phyloP scores from a whole-genome alignment of 2,888 invertebrate genomes.

The Troides helena region DNA sequence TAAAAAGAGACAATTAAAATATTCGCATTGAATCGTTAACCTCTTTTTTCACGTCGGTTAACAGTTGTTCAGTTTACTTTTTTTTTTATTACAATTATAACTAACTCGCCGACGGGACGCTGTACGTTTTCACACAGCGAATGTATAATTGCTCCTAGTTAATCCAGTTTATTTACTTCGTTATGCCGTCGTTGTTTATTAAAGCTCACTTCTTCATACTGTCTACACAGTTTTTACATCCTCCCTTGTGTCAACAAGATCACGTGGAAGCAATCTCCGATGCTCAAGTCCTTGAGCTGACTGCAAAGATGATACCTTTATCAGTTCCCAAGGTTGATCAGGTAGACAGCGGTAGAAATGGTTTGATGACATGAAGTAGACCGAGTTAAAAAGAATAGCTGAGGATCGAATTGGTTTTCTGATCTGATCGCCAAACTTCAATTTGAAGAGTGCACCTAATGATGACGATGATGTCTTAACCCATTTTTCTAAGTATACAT shows the following conservation, averaged over 20 bases:
- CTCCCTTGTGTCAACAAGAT: conserved; percentile 4
- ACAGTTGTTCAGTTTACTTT: conserved; percentile 22
- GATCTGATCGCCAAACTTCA: no score
- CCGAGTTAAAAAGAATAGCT: no score
- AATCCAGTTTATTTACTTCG: conserved; percentile 13
- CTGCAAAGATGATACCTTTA: no score
- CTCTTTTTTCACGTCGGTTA: neutral
- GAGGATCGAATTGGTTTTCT: no score
- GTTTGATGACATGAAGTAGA: no score
- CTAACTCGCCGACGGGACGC: conserved; percentile 9
- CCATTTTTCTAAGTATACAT: conserved; percentile 8
- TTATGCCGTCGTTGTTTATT: conserved; percentile 3
- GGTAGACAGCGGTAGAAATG: no score
- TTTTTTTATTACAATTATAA: conserved; percentile 23
- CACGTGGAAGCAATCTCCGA: no score
- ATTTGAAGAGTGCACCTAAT: no score
- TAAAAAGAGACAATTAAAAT: no score
- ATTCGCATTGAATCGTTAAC: no score
- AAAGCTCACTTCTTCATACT: conserved; percentile 10
- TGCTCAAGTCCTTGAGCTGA: no score
- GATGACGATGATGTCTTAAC: neutral
- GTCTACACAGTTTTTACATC: conserved; percentile 9
- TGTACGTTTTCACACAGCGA: conserved; percentile 6
- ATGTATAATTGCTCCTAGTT: conserved; percentile 25
- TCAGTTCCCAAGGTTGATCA: no score